These are phyloP conservation scores for Punctoribates punctum DNA, from an alignment of 2,888 invertebrate species.

Conservation along the genomic window DNA sequence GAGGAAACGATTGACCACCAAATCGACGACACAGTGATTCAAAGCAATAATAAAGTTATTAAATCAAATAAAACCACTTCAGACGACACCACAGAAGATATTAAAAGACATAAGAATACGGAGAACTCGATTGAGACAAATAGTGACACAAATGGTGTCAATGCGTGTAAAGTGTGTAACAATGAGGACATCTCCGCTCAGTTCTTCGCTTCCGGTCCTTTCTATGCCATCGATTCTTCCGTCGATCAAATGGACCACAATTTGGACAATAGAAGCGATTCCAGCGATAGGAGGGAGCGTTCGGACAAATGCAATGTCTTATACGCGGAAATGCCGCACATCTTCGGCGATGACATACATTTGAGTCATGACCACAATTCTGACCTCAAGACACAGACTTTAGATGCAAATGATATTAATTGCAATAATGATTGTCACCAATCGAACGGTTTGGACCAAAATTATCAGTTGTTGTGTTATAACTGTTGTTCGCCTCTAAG, in stretches of 20 bases:
- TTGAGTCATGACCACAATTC: neutral
- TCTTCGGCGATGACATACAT: neutral
- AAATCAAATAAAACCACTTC: neutral
- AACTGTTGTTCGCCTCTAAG: constrained; percentile 34
- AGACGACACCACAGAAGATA: neutral
- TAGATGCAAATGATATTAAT: neutral
- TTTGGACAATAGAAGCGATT: neutral
- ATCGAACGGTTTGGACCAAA: neutral
- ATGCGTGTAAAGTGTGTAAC: neutral
- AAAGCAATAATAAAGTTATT: neutral
- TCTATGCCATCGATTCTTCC: constrained; percentile 29
- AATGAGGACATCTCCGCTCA: constrained; percentile 19
- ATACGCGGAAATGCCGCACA: constrained; percentile 37
- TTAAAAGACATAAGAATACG: neutral
- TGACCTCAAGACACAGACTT: neutral
- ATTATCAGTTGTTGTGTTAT: constrained; percentile 26
- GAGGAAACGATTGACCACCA: constrained; percentile 3
- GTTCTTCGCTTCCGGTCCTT: constrained; percentile 41
- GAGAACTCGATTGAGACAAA: neutral
- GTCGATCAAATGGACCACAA: constrained; percentile 1
- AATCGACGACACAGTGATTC: neutral
- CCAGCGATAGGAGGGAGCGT: neutral
- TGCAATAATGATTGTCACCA: neutral
- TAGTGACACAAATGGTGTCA: neutral
- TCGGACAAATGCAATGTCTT: constrained; percentile 35